Base-by-base conservation (phyloP, 2,888 invertebrate genomes). In the Campoplex capitator region DNA sequence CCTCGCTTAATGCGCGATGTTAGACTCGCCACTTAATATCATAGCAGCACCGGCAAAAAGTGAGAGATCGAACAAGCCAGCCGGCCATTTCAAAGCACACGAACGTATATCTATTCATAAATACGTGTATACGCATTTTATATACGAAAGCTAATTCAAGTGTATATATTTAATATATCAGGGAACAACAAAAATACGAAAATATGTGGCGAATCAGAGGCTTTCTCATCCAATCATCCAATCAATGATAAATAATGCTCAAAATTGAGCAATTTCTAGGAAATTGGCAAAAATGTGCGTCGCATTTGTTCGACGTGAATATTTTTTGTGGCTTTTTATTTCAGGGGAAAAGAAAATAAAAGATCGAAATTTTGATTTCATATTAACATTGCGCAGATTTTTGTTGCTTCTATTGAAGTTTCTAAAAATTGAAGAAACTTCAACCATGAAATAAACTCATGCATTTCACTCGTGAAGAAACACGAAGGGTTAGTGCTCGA, bases 11-110 rank as follows among this genome's bases (percentile, higher is more conserved):
- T 67, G 68, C 79, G 67, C 83, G 76, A 82, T 86, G 86, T 76
- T 82, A 67, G 75, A 76, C 86, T 86, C 74, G 82, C 86, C 83
- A 86, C 86, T 86, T 86, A 86, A 86, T 86, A 83, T 86, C 76
- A 76, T 79, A 79, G 65, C 79, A 70, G 45, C 74, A 38, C 65
- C 73, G 35, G 54, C 51, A 75, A 81, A 73, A 73, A 73, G 28
- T 62, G 74, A 71, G 68, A 86, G 79, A 83, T 75, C 75, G 79
- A 79, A 68, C 73, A 65, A 73, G 67, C 81, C 51, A 65, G 67
- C 48, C 77, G 76, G 35, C 38, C 58, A 73, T 77, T 81, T 71
- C 65, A 71, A 77, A 73, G 83, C 62, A 79, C 58, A 67, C 7
- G 45, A 67, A 65, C 48, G 48, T 35, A 16, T 54, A 70, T 70